Evolutionary conservation across 1,140 invertebrate genomes (phyloP), one percentile per base, ranked within the genome.

Genomic region (Drosophila takahashii): DNA sequence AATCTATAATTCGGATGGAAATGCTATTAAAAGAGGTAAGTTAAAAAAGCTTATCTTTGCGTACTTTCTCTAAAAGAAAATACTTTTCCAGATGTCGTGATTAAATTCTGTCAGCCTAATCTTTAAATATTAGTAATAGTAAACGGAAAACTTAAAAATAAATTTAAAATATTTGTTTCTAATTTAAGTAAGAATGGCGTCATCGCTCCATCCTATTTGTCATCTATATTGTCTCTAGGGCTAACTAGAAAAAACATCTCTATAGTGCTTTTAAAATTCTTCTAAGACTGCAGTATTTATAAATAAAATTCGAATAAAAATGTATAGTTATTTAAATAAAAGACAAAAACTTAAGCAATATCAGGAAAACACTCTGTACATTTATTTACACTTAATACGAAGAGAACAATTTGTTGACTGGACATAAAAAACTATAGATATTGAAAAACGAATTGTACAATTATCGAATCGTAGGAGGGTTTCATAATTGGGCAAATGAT

Each of bases 321-420:
- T 13, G 36, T 22, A 15, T 41, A 22, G 36, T 27, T 37, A 34
- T 22, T 54, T 11, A 34, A 66, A 39, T 11, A 52, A 60, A 32
- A 44, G 29, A 11, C 34, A 52, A 50, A 50, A 60, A 70, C 45
- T 16, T 70, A 87, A 77, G 18, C 29, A 45, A 67, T 57, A 53
- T 26, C 36, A 61, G 66, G 37, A 85, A 71, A 65, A 87, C 77
- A 75, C 77, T 90, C 81, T 90, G 89, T 90, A 90, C 77, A 81
- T 84, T 78, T 90, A 90, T 90, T 90, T 90, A 90, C 87, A 90
- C 59, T 90, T 90, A 90, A 86, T 81, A 90, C 61, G 64, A 69
- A 83, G 61, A 79, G 41, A 65, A 80, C 48, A 71, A 60, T 67
- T 75, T 80, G 16, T 61, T 53, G 51, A 51, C 72, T 58, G 50